Conservation (phyloP, 2,888 invertebrate species). For the Andricus curvator region DNA sequence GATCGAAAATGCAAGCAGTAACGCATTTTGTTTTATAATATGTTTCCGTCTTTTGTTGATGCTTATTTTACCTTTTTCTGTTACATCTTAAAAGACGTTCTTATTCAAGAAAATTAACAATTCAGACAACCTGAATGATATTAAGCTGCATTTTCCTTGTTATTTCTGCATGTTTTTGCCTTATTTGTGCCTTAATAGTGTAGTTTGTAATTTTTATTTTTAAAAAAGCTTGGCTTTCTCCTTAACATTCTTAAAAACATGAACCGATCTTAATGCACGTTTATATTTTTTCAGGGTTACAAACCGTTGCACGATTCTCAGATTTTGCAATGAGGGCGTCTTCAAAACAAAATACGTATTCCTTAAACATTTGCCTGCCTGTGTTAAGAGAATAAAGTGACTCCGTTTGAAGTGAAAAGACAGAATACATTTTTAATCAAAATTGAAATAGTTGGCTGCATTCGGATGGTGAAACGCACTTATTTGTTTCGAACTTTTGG, state of each 20-base stretch:
- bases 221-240: not conserved
- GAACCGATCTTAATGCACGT: not conserved
- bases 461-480: not conserved
- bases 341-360: not conserved
- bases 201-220: not conserved
- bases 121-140: not conserved
- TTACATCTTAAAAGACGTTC: not conserved
- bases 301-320: slow-evolving; percentile 69
- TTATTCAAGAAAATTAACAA: not conserved
- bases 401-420: not conserved
- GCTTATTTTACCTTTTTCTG: not conserved
- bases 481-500: not conserved
- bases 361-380: not conserved
- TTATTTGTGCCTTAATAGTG: not conserved
- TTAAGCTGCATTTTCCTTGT: not conserved
- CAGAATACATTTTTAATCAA: slow-evolving; percentile 5
- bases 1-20: slow-evolving; percentile 53
- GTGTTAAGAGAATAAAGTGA: not conserved
- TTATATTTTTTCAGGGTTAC: slow-evolving; percentile 69
- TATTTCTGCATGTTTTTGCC: not conserved
- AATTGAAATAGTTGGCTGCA: not conserved
- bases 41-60: slow-evolving; percentile 15
- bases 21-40: slow-evolving; percentile 17
- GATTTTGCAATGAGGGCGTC: slow-evolving; percentile 60
- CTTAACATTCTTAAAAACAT: not conserved